Conservation (phyloP, 1,140 invertebrate genomes). For the Drosophila orosa region DNA sequence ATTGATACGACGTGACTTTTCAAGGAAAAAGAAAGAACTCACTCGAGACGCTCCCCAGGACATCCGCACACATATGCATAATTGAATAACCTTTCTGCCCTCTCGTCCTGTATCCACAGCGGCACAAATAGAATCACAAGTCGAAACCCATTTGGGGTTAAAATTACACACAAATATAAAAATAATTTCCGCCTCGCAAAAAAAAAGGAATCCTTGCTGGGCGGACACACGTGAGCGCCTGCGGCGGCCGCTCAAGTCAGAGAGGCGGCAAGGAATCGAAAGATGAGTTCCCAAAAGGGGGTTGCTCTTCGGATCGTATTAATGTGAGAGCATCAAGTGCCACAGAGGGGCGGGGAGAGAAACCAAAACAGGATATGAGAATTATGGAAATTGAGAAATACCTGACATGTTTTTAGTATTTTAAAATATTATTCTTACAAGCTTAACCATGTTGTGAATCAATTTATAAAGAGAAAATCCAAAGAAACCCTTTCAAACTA, state of each 20-base stretch:
- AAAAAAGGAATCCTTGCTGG: constrained; percentile 50
- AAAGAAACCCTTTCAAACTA: not conserved
- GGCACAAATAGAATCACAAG: constrained; percentile 70
- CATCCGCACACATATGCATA: constrained; percentile 48
- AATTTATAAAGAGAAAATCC: not conserved
- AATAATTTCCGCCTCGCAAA: constrained; percentile 65
- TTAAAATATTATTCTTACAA: not conserved
- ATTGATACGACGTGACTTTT: constrained; percentile 83
- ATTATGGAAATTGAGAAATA: not conserved
- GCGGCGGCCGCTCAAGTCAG: constrained; percentile 28
- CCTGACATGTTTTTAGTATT: not conserved
- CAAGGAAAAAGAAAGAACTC: constrained; percentile 63
- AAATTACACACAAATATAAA: constrained; percentile 69
- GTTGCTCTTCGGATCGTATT: constrained; percentile 1
- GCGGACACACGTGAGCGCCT: constrained; percentile 65
- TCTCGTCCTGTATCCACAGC: constrained; percentile 4
- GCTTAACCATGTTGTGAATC: not conserved
- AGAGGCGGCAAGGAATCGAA: constrained; percentile 9
- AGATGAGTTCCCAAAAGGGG: constrained; percentile 10
- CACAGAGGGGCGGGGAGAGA: not conserved
- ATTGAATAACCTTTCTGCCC: constrained; percentile 62
- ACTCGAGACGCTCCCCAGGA: constrained; percentile 71
- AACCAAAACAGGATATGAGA: not conserved
- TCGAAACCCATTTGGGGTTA: constrained; percentile 71
- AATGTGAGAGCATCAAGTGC: constrained; percentile 1